Evolutionary conservation across 2,797 vertebrate genomes (phyloP).

Genomic region (Enteromius anoplus): DNA sequence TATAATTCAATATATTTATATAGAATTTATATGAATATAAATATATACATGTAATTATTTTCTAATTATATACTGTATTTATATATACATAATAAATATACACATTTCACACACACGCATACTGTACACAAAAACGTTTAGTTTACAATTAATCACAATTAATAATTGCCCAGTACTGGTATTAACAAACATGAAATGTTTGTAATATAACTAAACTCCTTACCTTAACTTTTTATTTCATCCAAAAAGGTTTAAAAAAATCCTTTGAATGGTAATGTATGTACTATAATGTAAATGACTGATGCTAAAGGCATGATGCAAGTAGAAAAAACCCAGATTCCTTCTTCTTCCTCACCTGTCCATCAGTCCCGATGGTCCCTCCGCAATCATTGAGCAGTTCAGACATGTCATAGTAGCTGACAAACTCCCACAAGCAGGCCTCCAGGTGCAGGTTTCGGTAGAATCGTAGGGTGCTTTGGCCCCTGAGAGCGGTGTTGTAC

Average conservation of each 20-base stretch:
- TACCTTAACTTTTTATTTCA: not conserved
- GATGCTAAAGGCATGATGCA: not conserved
- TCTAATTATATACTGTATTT: no score
- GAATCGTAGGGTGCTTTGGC: constrained; percentile 77
- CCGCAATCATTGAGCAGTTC: constrained; percentile 85
- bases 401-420: constrained; percentile 85
- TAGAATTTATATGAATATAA: no score
- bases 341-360: constrained; percentile 54
- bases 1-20: no score
- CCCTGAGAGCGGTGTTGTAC: constrained; percentile 76
- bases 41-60: no score
- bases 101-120: no score
- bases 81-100: no score
- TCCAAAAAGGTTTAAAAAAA: not conserved
- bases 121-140: no score
- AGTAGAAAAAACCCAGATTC: not conserved
- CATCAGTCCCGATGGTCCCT: constrained; percentile 77
- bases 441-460: constrained; percentile 83
- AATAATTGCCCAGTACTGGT: no score
- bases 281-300: not conserved
- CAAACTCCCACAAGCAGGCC: constrained; percentile 85
- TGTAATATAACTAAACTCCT: not conserved
- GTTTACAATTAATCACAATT: no score
- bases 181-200: not conserved
- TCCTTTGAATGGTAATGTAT: not conserved